Base-by-base conservation (phyloP, 2,113 vertebrate genomes). In the Onychostruthus taczanowskii region DNA sequence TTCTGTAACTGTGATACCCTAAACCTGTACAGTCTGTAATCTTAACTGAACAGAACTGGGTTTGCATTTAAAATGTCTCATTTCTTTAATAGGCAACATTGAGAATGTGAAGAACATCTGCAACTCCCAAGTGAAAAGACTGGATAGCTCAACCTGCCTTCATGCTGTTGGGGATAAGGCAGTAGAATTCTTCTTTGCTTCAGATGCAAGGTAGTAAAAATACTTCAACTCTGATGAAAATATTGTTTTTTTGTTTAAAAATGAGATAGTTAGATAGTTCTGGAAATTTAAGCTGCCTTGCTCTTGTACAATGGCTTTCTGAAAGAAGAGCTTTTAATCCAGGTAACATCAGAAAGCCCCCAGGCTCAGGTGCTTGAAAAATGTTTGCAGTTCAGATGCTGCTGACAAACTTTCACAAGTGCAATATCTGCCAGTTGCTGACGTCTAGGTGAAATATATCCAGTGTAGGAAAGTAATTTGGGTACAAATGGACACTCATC, bases 181-280 rank as follows among this genome's bases (percentile, higher is more conserved):
- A 5, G 98, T 99, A 96, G 99, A 99, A 95, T 99, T 99, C 95
- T 99, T 98, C 97, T 99, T 99, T 86, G 99, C 99, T 69, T 99
- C 99, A 46, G 99, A 99, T 55, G 99, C 99, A 50, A 99, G 99
- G 99, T 99, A 96, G 92, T n/a, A n/a, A 28, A 66, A 68, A 26
- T 43, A 53, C 13, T 58, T 50, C 6, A 87, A 6, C 9, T 13
- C 23, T 52, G 69, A 18, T 66, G 68, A 84, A 92, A 81, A 80
- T 33, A 61, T 2, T 74, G 31, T 4, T 55, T 41, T 76, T 73
- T 74, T 64, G 12, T 67, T 61, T 46, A 63, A 62, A 77, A 72
- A 39, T 63, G 18, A 72, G 53, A 16, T 23, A 16, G 28, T 26
- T 90, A 72, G 53, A 16, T 23, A 16, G 28, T 28, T 90, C 58